phyloP scores from a whole-genome alignment of 2,888 invertebrate species.

The Dryococelus australis region DNA sequence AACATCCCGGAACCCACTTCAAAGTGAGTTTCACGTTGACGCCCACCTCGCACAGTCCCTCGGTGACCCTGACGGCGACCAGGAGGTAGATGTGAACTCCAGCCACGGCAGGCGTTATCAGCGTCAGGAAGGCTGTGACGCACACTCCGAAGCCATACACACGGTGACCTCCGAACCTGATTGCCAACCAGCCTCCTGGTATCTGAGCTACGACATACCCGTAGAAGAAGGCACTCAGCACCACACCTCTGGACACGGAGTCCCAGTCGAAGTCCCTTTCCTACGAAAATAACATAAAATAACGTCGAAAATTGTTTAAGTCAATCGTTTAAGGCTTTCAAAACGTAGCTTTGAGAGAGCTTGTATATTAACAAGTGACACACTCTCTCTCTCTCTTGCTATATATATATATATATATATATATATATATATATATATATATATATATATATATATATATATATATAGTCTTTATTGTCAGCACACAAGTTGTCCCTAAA shows the following conservation, averaged over 20 bases:
- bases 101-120: conserved; percentile 81
- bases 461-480: too few relatives aligned
- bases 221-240: conserved; percentile 88
- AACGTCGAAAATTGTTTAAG: too few relatives aligned
- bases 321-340: too few relatives aligned
- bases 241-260: conserved; percentile 75
- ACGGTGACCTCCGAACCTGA: conserved; percentile 84
- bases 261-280: conserved; percentile 82
- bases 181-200: conserved; percentile 83
- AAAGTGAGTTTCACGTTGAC: too few relatives aligned
- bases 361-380: too few relatives aligned
- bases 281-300: conserved; percentile 54
- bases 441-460: too few relatives aligned
- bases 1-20: too few relatives aligned
- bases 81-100: conserved; percentile 73
- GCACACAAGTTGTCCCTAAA: too few relatives aligned
- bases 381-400: too few relatives aligned
- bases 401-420: too few relatives aligned
- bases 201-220: conserved; percentile 85
- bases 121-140: conserved; percentile 78
- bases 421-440: too few relatives aligned
- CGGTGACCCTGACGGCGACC: conserved; percentile 75
- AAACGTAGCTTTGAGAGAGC: too few relatives aligned
- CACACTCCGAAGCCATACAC: conserved; percentile 75
- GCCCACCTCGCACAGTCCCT: conserved; percentile 81